Conservation (phyloP, 2,113 vertebrate genomes). For the Carollia perspicillata region DNA sequence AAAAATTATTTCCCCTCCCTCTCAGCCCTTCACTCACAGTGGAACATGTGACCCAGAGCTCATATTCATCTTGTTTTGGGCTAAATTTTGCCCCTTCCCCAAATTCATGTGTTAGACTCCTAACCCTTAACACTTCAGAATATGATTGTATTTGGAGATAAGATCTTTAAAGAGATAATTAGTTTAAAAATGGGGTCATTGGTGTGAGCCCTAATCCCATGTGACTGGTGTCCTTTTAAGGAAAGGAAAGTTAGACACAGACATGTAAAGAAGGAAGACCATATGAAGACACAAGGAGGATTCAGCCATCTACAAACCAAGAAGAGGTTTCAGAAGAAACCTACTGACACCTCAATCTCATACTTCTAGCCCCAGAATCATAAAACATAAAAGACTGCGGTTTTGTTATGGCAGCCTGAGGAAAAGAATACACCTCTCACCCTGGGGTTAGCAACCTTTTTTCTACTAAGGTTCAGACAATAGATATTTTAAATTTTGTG, state of each 20-base stretch:
- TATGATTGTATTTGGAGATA: neutral
- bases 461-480: neutral
- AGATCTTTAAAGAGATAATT: neutral
- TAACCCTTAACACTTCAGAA: neutral
- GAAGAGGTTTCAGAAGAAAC: neutral
- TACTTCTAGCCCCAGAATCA: neutral
- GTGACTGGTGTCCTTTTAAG: neutral
- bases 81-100: neutral
- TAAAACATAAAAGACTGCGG: neutral
- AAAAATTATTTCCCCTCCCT: neutral
- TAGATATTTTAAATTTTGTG: neutral
- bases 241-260: neutral
- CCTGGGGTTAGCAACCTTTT: neutral
- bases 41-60: neutral
- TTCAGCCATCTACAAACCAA: neutral
- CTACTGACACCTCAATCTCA: neutral
- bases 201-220: neutral
- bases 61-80: neutral
- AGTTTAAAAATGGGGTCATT: slow-evolving; percentile 25
- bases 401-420: neutral
- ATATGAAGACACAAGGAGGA: neutral
- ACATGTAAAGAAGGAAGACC: neutral
- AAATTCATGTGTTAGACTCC: neutral
- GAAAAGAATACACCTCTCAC: neutral
- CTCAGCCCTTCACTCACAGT: neutral